Base-by-base conservation (phyloP, 2,888 invertebrate species). In the Chaetoderma sp. region DNA sequence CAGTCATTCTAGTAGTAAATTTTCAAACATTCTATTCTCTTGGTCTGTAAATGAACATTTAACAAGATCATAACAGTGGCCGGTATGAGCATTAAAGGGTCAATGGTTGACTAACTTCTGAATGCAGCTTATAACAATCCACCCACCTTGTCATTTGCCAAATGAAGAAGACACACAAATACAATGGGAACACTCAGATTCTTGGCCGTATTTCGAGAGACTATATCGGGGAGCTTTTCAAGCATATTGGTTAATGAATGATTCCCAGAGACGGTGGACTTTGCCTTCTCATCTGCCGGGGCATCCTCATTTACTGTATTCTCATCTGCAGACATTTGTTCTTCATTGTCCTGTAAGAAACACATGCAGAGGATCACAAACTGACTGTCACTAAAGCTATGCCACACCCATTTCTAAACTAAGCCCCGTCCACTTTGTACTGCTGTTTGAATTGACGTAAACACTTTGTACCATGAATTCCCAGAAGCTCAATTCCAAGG, bases 181-280 rank as follows among this genome's bases (percentile, higher is more conserved):
- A 93, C 93, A 60, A 95, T 89, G 0, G 93, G 92, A 28, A 92
- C 90, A 80, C 93, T 93, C 57, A 95, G 88, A 27, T 93, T 91
- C 56, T 92, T 91, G 0, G 89, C 88, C 90, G 92, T 93, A 70
- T 88, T 89, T 10, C 74, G 68, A 0, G 82, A 77, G 18, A 86
- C 75, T 50, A 77, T 77, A 5, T 70, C 64, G 18, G 85, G 85
- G n/a, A 87, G 71, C n/a, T 76, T 73, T 33, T 76, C 64, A 27
- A 85, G 73, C 28, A 86, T 39, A 25, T 76, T 50, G 61, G 77
- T 71, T 66, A 84, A 74, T 42, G 50, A 16, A 0, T 33, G 13
- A 0, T 5, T 13, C 10, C 47, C 23, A 47, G 18, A 16, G 25
- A 44, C 54, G 18, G 25, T 27, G 21, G 21, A n/a, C 30, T 56